These are phyloP conservation scores for Miltochrista miniata DNA, from an alignment of 2,888 invertebrate species.

Conservation along the genomic window DNA sequence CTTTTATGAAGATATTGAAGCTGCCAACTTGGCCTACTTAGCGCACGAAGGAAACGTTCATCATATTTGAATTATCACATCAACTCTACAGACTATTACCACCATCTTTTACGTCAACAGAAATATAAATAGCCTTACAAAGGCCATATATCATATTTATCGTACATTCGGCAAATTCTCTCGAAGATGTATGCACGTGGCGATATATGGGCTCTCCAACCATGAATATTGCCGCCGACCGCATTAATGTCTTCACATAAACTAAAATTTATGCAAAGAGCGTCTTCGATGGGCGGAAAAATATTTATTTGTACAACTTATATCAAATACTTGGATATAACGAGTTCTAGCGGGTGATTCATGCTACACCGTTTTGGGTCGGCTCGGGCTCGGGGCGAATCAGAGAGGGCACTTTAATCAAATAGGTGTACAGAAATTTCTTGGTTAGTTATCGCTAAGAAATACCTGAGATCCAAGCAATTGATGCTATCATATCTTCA, in stretches of 20 bases:
- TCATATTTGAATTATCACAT: neutral
- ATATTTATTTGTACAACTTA: conserved; percentile 47
- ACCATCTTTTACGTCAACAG: conserved; percentile 21
- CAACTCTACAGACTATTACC: conserved; percentile 7
- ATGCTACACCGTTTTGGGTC: conserved; percentile 1
- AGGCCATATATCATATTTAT: conserved; percentile 34
- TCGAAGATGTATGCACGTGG: conserved; percentile 34
- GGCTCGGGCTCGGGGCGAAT: neutral
- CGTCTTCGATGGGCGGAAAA: conserved; percentile 33
- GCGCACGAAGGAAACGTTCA: neutral
- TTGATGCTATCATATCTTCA: neutral
- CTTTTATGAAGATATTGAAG: neutral
- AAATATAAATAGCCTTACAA: conserved; percentile 26
- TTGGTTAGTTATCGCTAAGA: neutral
- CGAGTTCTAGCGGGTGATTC: conserved; percentile 4
- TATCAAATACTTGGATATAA: conserved; percentile 23
- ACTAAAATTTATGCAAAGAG: conserved; percentile 50
- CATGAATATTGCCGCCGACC: conserved; percentile 41
- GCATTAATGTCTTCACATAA: conserved; percentile 54
- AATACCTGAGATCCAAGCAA: neutral
- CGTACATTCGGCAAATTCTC: conserved; percentile 28
- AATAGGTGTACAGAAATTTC: too few species aligned
- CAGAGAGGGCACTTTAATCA: neutral
- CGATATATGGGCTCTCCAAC: conserved; percentile 29
- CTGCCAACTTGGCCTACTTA: neutral